Evolutionary conservation across 35 echinoderm and acorn worm species (phyloP).

Genomic region (Patiria miniata): DNA sequence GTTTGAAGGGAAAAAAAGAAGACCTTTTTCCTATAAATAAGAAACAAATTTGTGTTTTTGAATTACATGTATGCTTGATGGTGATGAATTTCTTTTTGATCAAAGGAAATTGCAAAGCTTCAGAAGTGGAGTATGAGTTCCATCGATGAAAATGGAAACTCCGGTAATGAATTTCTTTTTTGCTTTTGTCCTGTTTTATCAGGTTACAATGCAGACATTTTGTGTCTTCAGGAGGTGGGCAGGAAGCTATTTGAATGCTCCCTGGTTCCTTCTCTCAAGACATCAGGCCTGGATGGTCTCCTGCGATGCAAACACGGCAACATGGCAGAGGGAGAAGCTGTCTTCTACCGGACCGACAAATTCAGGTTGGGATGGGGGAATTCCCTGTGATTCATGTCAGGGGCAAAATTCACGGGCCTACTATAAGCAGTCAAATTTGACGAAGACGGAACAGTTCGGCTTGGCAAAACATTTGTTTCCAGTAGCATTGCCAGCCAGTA

Average conservation of each 20-base stretch:
- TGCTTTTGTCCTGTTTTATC: not conserved
- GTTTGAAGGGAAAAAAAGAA: too few relatives aligned
- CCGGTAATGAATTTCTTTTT: too few relatives aligned
- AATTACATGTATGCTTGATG: too few relatives aligned
- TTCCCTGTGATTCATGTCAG: not conserved
- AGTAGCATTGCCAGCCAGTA: too few relatives aligned
- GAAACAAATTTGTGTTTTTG: too few relatives aligned
- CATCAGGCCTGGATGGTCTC: constrained; percentile 43
- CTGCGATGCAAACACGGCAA: constrained; percentile 52
- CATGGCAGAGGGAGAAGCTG: constrained; percentile 79
- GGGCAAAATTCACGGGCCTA: not conserved
- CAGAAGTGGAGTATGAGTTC: too few relatives aligned
- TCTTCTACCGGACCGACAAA: constrained; percentile 77
- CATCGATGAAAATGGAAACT: too few relatives aligned
- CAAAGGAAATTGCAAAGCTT: too few relatives aligned
- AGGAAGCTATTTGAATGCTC: constrained; percentile 61
- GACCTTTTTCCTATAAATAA: too few relatives aligned
- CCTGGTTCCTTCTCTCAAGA: constrained; percentile 54
- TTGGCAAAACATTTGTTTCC: not conserved
- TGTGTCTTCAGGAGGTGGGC: constrained; percentile 90
- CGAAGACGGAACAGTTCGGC: not conserved
- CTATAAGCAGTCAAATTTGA: not conserved
- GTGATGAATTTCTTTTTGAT: too few relatives aligned
- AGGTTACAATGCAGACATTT: constrained; percentile 94
- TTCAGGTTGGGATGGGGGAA: constrained; percentile 48